Evolutionary conservation across 2,113 vertebrate species (phyloP).

Genomic region (human): GRCh38 chr7:121941501-121942000

Average conservation of each 20-base stretch:
- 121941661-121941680: background rate
- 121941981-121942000: background rate
- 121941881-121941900: background rate
- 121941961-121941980: slow-evolving; percentile 41
- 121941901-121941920: background rate
- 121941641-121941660: background rate
- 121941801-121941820: background rate
- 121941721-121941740: background rate
- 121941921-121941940: background rate
- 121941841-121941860: background rate
- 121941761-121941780: background rate
- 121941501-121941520: background rate
- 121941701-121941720: background rate
- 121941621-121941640: background rate
- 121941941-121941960: background rate
- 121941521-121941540: background rate
- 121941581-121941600: background rate
- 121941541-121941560: background rate
- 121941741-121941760: background rate
- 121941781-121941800: background rate
- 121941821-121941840: background rate
- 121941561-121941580: background rate
- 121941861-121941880: background rate
- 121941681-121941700: background rate
- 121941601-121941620: background rate